Percentiles rank a stretch among this genome's conserved stretches.
These are phyloP conservation scores for Babyrousa celebensis DNA, from an alignment of 2,797 vertebrate species.

Conservation along the genomic window DNA sequence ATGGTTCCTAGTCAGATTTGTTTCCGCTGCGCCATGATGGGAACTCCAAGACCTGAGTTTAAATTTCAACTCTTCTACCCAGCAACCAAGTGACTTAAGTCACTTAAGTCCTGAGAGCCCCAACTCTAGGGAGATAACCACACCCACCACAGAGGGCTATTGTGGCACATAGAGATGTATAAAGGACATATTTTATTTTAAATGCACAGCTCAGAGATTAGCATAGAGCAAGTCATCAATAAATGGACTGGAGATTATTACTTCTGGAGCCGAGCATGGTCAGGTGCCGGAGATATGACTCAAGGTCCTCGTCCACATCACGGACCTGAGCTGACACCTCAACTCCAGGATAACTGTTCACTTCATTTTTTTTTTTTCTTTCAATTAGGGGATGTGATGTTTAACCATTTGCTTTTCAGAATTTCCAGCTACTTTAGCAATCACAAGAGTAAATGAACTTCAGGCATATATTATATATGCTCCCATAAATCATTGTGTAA, in stretches of 20 bases:
- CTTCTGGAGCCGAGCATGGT: not conserved
- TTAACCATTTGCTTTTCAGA: not conserved
- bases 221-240: not conserved
- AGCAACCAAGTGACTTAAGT: not conserved
- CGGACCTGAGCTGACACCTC: not conserved
- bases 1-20: too few relatives aligned
- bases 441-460: conserved; percentile 54
- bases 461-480: not conserved
- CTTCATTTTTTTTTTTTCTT: not conserved
- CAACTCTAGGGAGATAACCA: not conserved
- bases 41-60: not conserved
- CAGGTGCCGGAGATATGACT: not conserved
- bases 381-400: not conserved
- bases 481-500: not conserved
- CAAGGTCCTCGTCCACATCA: not conserved
- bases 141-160: not conserved
- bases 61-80: not conserved
- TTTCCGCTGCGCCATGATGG: too few relatives aligned
- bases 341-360: not conserved
- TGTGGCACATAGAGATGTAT: not conserved
- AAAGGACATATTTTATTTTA: not conserved
- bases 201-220: not conserved
- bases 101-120: not conserved
- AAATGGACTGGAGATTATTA: not conserved
- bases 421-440: conserved; percentile 18